Evolutionary conservation across 2,888 invertebrate genomes (phyloP), one percentile per base, ranked within the genome.

Genomic region (Caenorhabditis drosophilae): DNA sequence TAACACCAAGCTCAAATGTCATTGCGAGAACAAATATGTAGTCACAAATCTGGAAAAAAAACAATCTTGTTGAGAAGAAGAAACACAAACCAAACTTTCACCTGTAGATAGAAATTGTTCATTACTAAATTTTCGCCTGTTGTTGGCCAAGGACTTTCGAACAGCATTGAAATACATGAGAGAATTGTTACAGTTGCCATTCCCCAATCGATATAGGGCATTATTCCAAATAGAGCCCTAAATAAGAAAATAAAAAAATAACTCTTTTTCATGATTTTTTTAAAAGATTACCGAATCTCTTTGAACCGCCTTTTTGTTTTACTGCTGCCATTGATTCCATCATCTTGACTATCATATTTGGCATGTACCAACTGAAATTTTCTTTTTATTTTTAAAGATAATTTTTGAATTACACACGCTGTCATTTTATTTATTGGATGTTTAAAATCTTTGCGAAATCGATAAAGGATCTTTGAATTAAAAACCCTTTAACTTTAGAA

Each of bases 81-180:
- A 18, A 15, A 18, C 41, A 12, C 34, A 11, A 34, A 34, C 9
- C 9, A 34, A 34, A 12, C 9, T 34, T 11, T 11, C 34, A 34
- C 90, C 81, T 94, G 93, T 42, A 96, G 86, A 22, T 90, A 90
- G n/a, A 91, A 90, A 75, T 93, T 90, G 82, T 96, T 92, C 92
- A 94, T 94, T 20, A 98, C 92, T 60, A 97, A 60, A 58, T 82
- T 79, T 56, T 81, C 79, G 22, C 81, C 83, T 7, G 79, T 80
- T 6, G 80, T 74, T 2, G 83, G 83, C 53, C 89, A 89, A 0
- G 98, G 96, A 0, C 93, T 96, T 86, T 99, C 98, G 83, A 96
- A 93, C 91, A 97, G 93, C 97, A 99, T 97, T 0, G 97, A 97
- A 50, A 94, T 89, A 84, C 97, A 98, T 0, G 96, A 96, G 12